phyloP scores from a whole-genome alignment of 2,797 vertebrate genomes.

The Hozukius guyotensis region DNA sequence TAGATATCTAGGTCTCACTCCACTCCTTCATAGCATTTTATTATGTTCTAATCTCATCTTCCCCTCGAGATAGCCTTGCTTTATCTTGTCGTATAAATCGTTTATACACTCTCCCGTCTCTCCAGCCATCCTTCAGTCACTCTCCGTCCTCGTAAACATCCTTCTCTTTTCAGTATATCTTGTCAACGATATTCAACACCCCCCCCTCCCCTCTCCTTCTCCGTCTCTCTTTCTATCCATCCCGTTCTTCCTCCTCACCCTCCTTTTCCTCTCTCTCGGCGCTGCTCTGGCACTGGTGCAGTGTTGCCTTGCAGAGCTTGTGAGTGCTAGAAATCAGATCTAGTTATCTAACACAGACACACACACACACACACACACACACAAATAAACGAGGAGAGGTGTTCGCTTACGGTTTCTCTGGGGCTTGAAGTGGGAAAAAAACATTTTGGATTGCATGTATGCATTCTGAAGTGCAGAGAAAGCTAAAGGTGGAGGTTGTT shows the following conservation, averaged over 20 bases:
- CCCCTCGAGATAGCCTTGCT: constrained; percentile 45
- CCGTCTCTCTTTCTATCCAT: constrained; percentile 16
- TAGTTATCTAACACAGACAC: constrained; percentile 72
- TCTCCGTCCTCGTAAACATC: constrained; percentile 45
- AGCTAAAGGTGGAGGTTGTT: constrained; percentile 45
- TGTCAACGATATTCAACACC: constrained; percentile 39
- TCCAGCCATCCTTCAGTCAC: constrained; percentile 48
- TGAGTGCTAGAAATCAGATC: constrained; percentile 69
- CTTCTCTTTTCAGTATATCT: constrained; percentile 53
- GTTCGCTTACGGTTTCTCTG: constrained; percentile 40
- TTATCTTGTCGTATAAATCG: constrained; percentile 53
- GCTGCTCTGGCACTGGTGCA: constrained; percentile 70
- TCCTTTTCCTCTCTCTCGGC: constrained; percentile 40
- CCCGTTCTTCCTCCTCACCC: constrained; percentile 44
- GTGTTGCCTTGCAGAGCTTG: constrained; percentile 72
- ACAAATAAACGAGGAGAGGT: constrained; percentile 48
- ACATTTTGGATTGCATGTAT: constrained; percentile 24
- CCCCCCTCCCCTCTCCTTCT: neutral
- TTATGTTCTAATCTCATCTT: constrained; percentile 71
- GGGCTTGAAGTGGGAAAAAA: constrained; percentile 29
- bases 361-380: constrained; percentile 49
- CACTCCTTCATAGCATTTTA: constrained; percentile 59
- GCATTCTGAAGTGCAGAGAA: constrained; percentile 25
- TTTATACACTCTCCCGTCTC: constrained; percentile 33
- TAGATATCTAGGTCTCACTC: constrained; percentile 58